Base-by-base conservation (phyloP, 2,888 invertebrate species). In the Acrobeloides nanus region DNA sequence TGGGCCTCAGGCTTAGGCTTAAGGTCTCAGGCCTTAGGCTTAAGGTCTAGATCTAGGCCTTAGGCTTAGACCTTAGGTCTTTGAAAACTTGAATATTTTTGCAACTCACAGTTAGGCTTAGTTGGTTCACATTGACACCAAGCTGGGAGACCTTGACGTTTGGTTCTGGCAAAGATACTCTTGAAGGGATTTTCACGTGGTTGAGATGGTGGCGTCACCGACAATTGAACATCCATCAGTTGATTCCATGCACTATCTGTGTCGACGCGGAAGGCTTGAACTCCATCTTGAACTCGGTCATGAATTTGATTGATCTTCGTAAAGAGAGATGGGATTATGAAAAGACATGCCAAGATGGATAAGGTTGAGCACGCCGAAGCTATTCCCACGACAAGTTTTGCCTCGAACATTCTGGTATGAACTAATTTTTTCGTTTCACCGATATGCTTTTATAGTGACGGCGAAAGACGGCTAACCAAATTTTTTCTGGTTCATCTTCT, bases 101-200 rank as follows among this genome's bases (percentile, higher is more conserved):
- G n/a, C n/a, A n/a, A n/a, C n/a, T n/a, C n/a, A 53, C 62, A 62
- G 7, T 55, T 54, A 29, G 63, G 66, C 56, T 64, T 66, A 32
- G 56, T 47, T 35, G 68, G 66, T 52, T 67, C 64, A 55, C 68
- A 69, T 49, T 68, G 68, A 51, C 62, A 68, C 61, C 61, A 68
- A n/a, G 66, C 55, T 32, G 68, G 68, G 15, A 68, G 64, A 31
- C 67, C 64, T 40, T 44, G 45, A 46, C 45, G 45, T 18, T 44
- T n/a, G n/a, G n/a, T n/a, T n/a, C n/a, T n/a, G n/a, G n/a, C n/a
- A n/a, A 69, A 70, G 55, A 69, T 57, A 26, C 61, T 61, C 51
- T 50, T 41, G 49, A 59, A 59, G 23, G 59, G 59, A 39, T 59
- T 62, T 42, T 59, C 54, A 35, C 59, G 41, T 17, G 61, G 59